Conservation (phyloP, 2,797 vertebrate species). For the Pangasius djambal region DNA sequence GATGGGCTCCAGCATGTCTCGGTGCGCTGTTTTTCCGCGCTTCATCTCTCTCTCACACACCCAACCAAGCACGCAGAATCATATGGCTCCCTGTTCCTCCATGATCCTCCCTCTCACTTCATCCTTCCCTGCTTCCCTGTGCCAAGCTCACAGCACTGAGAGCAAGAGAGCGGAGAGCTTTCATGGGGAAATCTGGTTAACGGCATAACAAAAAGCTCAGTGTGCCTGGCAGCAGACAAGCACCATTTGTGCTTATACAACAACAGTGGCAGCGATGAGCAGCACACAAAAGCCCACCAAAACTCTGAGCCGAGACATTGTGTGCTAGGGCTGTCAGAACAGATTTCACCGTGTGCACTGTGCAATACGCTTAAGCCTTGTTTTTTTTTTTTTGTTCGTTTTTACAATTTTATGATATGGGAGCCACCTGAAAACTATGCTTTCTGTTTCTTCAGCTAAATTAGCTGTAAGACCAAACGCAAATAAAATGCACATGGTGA, state of each 20-base stretch:
- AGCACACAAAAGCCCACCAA: slow-evolving; percentile 20
- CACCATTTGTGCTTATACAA: slow-evolving; percentile 71
- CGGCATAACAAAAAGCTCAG: slow-evolving; percentile 63
- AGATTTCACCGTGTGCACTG: slow-evolving; percentile 5
- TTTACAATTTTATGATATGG: neutral
- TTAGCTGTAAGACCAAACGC: neutral
- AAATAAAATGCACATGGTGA: neutral
- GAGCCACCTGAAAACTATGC: neutral
- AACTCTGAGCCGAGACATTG: slow-evolving; percentile 32
- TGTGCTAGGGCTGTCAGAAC: slow-evolving; percentile 1
- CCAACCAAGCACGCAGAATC: slow-evolving; percentile 23
- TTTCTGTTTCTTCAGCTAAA: neutral
- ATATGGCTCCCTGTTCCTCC: slow-evolving; percentile 32
- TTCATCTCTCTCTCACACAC: slow-evolving; percentile 40
- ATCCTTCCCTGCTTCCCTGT: slow-evolving; percentile 27
- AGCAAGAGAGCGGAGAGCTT: slow-evolving; percentile 48
- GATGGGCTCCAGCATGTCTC: slow-evolving; percentile 34
- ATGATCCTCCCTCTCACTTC: slow-evolving; percentile 17
- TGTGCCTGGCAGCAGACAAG: slow-evolving; percentile 67
- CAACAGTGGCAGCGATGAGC: slow-evolving; percentile 36
- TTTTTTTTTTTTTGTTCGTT: neutral
- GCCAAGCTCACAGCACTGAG: slow-evolving; percentile 47
- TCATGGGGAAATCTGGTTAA: slow-evolving; percentile 60
- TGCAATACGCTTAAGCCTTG: neutral
- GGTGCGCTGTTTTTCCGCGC: neutral